Evolutionary conservation across 2,113 vertebrate genomes (phyloP), one percentile per base, ranked within the genome.

Genomic region (Tringa solitaria): DNA sequence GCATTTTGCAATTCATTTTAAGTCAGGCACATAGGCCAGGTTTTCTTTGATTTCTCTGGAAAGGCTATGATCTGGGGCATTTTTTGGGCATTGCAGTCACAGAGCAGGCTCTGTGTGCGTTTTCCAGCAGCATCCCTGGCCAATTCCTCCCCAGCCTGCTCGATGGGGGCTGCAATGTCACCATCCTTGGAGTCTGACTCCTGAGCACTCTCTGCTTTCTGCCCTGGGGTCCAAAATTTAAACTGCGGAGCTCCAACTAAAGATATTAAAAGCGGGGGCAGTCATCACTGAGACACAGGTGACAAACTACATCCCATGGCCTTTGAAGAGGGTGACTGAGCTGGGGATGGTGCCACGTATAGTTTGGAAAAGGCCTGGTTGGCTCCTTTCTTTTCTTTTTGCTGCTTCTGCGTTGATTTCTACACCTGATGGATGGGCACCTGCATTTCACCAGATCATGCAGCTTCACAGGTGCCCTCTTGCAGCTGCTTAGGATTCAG

Each of bases 401-500:
- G 11, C 10, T 86, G 17, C 15, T 70, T 74, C 54, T 57, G 15
- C 37, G 43, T 68, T 46, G 73, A 54, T 79, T 91, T 51, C 56
- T 70, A 11, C 12, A 14, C 12, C 32, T 81, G 46, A 30, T 7
- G 43, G 30, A 20, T 8, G 11, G 33, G 32, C 26, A 45, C 20
- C 43, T 1, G 3, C n/a, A 23, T n/a, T 24, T 37, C 72, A 54
- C 54, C 14, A 81, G 64, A 54, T 61, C 86, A 48, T 18, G 12
- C 8, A 14, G 64, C 26, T 87, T 37, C 33, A 35, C 69, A 5
- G 3, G 11, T 84, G 65, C 30, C 51, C 48, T 65, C n/a, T 51
- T 80, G 27, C 75, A 93, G 87, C 41, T 76, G n/a, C 89, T 97
- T 37, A 68, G 67, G 76, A 80, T 92, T 89, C 69, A 85, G 53